Conservation (phyloP, 2,113 vertebrate species). For the Alosa alosa region DNA sequence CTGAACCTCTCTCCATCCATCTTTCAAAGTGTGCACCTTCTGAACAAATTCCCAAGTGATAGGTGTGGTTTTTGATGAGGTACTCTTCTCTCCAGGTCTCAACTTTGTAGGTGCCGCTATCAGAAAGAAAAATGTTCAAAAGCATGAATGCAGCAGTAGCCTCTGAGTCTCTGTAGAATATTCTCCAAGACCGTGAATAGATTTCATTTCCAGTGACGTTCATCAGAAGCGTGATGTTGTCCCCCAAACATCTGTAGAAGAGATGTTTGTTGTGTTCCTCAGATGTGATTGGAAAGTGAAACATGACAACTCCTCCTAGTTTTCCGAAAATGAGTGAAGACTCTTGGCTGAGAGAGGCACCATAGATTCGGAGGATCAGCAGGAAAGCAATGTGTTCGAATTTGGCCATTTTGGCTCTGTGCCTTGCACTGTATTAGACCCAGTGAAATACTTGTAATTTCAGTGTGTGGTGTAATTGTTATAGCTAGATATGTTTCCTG, state of each 20-base stretch:
- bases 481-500: background rate
- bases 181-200: background rate
- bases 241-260: background rate
- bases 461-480: too few relatives aligned
- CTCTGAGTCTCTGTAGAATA: background rate
- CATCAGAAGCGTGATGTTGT: background rate
- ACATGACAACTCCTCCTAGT: background rate
- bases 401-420: background rate
- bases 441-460: background rate
- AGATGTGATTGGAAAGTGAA: background rate
- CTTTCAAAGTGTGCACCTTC: too few relatives aligned
- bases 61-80: background rate
- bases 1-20: too few relatives aligned
- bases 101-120: background rate
- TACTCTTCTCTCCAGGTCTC: background rate
- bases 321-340: background rate
- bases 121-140: background rate
- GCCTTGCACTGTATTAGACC: background rate
- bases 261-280: background rate
- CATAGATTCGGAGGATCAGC: background rate
- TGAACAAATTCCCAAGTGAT: background rate
- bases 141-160: background rate
- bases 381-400: background rate
- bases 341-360: background rate
- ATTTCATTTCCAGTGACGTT: background rate